Conservation (phyloP, 2,113 vertebrate genomes). For the Eublepharis macularius region DNA sequence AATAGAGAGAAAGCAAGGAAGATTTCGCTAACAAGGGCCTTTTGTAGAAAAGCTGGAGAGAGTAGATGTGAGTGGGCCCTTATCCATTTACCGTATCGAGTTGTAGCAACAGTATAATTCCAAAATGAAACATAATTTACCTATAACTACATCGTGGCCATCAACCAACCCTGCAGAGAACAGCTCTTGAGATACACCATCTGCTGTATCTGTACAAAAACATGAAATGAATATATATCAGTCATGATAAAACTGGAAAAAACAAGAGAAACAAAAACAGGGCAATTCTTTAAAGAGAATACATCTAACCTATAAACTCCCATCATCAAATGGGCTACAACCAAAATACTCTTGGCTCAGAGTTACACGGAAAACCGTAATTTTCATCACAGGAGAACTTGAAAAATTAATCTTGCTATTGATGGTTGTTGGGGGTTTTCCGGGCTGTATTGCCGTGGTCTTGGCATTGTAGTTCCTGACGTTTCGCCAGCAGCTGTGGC, state of each 20-base stretch:
- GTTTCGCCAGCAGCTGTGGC: too few species aligned
- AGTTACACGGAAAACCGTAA: constrained; percentile 41
- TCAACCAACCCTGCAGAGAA: constrained; percentile 97
- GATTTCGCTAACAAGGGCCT: constrained; percentile 44
- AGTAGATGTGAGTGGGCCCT: constrained; percentile 47
- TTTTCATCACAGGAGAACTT: constrained; percentile 39
- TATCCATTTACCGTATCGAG: constrained; percentile 59
- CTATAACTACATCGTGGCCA: constrained; percentile 93
- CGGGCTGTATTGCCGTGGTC: too few species aligned
- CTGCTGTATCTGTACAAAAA: constrained; percentile 90
- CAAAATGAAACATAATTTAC: constrained; percentile 84
- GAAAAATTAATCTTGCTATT: constrained; percentile 34
- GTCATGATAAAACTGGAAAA: constrained; percentile 45
- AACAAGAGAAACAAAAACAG: constrained; percentile 44
- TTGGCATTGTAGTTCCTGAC: too few species aligned
- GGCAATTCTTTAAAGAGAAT: constrained; percentile 49
- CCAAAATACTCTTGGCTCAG: constrained; percentile 52
- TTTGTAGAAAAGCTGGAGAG: constrained; percentile 47
- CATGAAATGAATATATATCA: constrained; percentile 71
- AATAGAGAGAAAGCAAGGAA: constrained; percentile 36
- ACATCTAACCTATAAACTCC: constrained; percentile 50
- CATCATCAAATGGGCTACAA: constrained; percentile 34
- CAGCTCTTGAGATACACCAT: constrained; percentile 98
- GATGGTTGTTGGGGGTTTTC: too few species aligned
- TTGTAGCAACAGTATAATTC: constrained; percentile 57